A percentile compares a stretch with the other conserved stretches of the same genome.
phyloP scores from a whole-genome alignment of 2,113 vertebrate genomes.

The Oryzias curvinotus region DNA sequence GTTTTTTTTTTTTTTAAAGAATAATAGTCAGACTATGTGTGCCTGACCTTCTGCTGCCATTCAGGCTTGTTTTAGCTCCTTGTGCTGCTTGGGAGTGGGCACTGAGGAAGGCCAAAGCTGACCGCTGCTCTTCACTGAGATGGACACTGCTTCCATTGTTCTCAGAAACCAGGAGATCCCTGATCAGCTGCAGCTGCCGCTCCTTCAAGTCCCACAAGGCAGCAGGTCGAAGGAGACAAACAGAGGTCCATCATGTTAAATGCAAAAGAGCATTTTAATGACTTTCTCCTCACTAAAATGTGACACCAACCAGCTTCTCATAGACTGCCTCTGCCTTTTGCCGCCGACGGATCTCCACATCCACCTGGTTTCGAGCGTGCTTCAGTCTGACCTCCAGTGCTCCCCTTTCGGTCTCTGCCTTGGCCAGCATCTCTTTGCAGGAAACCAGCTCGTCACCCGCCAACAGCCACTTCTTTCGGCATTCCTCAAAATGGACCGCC shows the following conservation, averaged over 20 bases:
- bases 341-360: constrained; percentile 90
- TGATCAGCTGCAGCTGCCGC: constrained; percentile 90
- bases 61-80: constrained; percentile 50
- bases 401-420: constrained; percentile 84
- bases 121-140: constrained; percentile 91
- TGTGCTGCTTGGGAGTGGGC: constrained; percentile 77
- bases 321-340: constrained; percentile 88
- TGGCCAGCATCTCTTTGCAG: constrained; percentile 86
- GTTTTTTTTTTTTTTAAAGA: no score
- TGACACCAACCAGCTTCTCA: constrained; percentile 86
- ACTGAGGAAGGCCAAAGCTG: constrained; percentile 90
- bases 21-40: neutral
- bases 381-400: constrained; percentile 92
- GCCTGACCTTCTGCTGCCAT: constrained; percentile 84
- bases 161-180: constrained; percentile 89
- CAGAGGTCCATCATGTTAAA: neutral
- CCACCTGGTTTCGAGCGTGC: constrained; percentile 94
- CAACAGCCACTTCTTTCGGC: constrained; percentile 81
- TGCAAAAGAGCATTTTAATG: no score
- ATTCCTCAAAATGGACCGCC: constrained; percentile 86
- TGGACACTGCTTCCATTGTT: constrained; percentile 84
- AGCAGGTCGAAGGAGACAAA: constrained; percentile 2
- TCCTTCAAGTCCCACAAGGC: constrained; percentile 75
- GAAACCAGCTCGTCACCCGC: constrained; percentile 80
- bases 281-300: no score